Evolutionary conservation across 1,140 invertebrate genomes (phyloP), one percentile per base, ranked within the genome.

Genomic region (Trissolcus basalis): DNA sequence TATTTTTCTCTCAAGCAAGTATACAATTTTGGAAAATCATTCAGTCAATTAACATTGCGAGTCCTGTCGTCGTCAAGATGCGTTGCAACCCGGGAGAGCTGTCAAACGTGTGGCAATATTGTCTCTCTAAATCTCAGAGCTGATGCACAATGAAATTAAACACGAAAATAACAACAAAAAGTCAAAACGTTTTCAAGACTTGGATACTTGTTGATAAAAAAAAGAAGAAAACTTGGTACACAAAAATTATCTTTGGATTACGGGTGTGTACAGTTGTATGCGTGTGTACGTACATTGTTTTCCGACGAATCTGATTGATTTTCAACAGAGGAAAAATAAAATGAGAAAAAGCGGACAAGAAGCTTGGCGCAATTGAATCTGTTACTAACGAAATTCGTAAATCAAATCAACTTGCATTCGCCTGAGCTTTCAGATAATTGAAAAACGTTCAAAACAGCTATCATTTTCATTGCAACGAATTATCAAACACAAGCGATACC

Each of bases 41-140:
- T 64, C 32, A 64, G 69, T 72, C 69, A 72, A 72, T 72, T 72
- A 72, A 59, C 15, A 16, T 13, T 55, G 45, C 54, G 45, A 72
- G 69, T 72, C 69, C 60, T 49, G 59, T 64, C 54, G 59, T 64
- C 54, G 43, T n/a, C 15, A 72, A 61, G 39, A 27, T 47, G 54
- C 16, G 54, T 67, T 41, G 45, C 45, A 4, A 54, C 11, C 7
- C 47, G 15, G n/a, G 8, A 39, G 14, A 49, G 39, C 58, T 61
- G 51, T 70, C 32, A 43, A 55, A 49, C 41, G 47, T 11, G 56
- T 4, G 36, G 16, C 43, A 13, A 44, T 44, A 43, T 43, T n/a
- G 19, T 27, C 19, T 27, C 19, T 27, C 6, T 1, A 27, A 27
- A 3, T 27, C 19, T 27, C 1, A 27, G 19, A 27, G 19, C 6